A percentile compares a stretch with the other conserved stretches of the same genome.
phyloP scores from a whole-genome alignment of 2,113 vertebrate genomes.

The Protomyctophum bolini region DNA sequence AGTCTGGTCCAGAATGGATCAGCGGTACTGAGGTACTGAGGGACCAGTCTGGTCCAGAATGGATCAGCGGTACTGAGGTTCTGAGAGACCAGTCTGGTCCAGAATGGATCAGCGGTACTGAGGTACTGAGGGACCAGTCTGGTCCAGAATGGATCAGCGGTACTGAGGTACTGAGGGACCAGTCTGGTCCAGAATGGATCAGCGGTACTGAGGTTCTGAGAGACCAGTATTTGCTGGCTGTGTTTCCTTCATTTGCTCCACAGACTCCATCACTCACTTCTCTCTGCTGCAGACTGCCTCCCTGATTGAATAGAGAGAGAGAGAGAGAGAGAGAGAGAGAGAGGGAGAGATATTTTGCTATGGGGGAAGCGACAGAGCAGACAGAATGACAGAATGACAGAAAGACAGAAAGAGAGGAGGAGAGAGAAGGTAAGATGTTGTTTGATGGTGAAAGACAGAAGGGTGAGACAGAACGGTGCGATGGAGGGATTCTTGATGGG shows the following conservation, averaged over 20 bases:
- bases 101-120: slow-evolving; percentile 21
- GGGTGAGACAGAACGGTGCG: slow-evolving; percentile 32
- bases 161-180: slow-evolving; percentile 35
- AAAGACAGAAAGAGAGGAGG: slow-evolving; percentile 4
- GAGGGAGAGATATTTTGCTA: slow-evolving; percentile 36
- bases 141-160: slow-evolving; percentile 15
- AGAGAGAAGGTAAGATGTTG: slow-evolving; percentile 12
- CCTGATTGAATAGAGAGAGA: slow-evolving; percentile 65
- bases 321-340: slow-evolving; percentile 14
- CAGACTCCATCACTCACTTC: slow-evolving; percentile 63
- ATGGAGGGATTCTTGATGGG: slow-evolving; percentile 23
- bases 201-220: slow-evolving; percentile 35
- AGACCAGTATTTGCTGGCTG: slow-evolving; percentile 35
- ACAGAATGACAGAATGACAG: slow-evolving; percentile 6
- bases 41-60: background rate
- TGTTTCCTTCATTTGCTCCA: slow-evolving; percentile 55
- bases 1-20: slow-evolving; percentile 5
- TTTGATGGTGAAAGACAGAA: slow-evolving; percentile 31
- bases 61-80: slow-evolving; percentile 36
- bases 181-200: slow-evolving; percentile 4
- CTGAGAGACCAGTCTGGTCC: slow-evolving; percentile 18
- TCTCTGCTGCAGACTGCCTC: slow-evolving; percentile 53
- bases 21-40: slow-evolving; percentile 35
- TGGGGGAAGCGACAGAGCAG: slow-evolving; percentile 25
- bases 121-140: slow-evolving; percentile 31